Conservation (phyloP, 2,113 vertebrate genomes). For the Phocoena phocoena region DNA sequence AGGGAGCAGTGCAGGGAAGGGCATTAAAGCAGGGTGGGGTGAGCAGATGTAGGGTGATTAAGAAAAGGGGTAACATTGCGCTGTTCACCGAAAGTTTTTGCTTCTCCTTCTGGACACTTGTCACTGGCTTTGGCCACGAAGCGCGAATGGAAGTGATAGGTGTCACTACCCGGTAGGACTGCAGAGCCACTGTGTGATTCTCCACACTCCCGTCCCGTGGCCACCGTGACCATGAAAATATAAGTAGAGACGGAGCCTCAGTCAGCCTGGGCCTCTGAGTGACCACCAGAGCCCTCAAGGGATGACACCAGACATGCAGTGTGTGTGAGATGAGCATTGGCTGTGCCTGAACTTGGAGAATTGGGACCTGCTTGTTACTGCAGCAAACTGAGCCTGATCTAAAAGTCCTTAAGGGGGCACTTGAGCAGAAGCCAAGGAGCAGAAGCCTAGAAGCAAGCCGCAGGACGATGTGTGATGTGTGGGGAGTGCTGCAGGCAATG, state of each 20-base stretch:
- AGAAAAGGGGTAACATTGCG: not conserved
- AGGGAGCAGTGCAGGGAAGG: not conserved
- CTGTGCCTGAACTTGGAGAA: not conserved
- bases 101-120: not conserved
- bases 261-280: not conserved
- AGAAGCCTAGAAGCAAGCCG: no score
- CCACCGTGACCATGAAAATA: accelerated
- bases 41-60: not conserved
- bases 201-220: not conserved
- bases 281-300: not conserved
- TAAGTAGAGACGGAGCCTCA: not conserved
- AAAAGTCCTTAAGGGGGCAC: not conserved
- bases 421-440: not conserved
- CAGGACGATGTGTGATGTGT: accelerated
- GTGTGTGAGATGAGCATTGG: not conserved
- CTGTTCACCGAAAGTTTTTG: not conserved
- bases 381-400: not conserved
- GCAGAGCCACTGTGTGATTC: not conserved
- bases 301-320: accelerated
- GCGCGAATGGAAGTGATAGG: not conserved
- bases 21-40: not conserved
- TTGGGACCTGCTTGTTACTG: not conserved
- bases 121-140: not conserved
- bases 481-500: not conserved
- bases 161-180: not conserved